Base-by-base conservation (phyloP, 2,113 vertebrate genomes). In the Carassius auratus region DNA sequence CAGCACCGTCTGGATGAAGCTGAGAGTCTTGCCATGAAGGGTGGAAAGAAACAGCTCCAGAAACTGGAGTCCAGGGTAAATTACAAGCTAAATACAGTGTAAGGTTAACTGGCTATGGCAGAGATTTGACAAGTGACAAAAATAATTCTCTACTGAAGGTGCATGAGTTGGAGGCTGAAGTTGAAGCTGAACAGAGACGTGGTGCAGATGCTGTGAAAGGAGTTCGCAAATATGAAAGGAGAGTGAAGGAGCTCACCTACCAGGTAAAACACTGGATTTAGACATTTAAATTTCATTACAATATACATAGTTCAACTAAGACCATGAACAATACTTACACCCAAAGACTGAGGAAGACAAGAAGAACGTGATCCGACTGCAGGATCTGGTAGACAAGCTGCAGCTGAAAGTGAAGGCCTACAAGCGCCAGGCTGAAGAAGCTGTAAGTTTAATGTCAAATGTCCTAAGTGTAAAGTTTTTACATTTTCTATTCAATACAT, bases 361-460 rank as follows among this genome's bases (percentile, higher is more conserved):
- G 90, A 96, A 96, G 90, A 95, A 95, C 14, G 64, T 94, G 0
- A 15, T 0, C 17, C 91, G 95, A 89, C 93, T 95, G 13, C 95
- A 95, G 86, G 95, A 96, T 88, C 92, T 96, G 79, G 95, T 96
- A 87, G 94, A 95, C 90, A 96, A 96, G 69, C 92, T 95, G 62
- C 94, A 95, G 88, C 86, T 96, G 59, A 96, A 96, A 92, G 91
- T 96, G 76, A 96, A 96, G 78, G 59, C 92, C 77, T 96, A 96
- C 88, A 95, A 95, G 88, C 89, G 95, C 52, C 94, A 94, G 84
- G 62, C 94, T 89, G 94, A 95, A 86, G 94, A 95, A 30, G 76
- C 94, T 88, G 94, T 95, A 59, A 92, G 93, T 92, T 21, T 21
- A 75, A 30, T 84, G 23, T 33, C 45, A 23, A 15, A 23, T 64